Evolutionary conservation across 2,113 vertebrate genomes (phyloP).

Genomic region (Microcebus jonahi): DNA sequence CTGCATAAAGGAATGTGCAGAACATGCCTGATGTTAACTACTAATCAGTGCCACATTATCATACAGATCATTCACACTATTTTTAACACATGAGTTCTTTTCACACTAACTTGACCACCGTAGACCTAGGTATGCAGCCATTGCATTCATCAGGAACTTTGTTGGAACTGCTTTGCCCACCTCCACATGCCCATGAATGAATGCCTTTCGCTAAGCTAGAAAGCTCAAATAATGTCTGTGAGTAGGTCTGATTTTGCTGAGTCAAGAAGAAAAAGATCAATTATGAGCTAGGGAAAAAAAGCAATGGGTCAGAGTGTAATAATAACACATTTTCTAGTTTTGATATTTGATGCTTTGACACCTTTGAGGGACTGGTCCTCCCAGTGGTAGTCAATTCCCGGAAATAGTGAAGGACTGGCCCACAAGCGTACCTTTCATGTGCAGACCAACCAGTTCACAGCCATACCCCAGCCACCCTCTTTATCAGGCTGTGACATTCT

Average conservation of each 20-base stretch:
- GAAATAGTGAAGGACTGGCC: background rate
- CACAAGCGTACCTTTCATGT: background rate
- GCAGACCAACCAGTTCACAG: background rate
- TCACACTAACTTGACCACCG: background rate
- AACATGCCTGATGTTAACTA: background rate
- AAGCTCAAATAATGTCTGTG: background rate
- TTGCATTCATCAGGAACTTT: background rate
- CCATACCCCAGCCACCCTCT: background rate
- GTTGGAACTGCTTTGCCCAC: background rate
- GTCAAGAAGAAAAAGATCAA: background rate
- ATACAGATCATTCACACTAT: background rate
- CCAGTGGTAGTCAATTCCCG: background rate
- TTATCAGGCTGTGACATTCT: background rate
- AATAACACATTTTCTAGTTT: background rate
- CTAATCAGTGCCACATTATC: background rate
- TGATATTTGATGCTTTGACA: background rate
- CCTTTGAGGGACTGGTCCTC: background rate
- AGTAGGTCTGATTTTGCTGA: background rate
- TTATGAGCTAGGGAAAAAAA: background rate
- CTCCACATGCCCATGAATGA: background rate
- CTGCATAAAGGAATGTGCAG: background rate
- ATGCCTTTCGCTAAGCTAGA: background rate
- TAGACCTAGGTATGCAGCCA: background rate
- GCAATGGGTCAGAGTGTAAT: background rate
- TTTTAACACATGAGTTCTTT: background rate